Base-by-base conservation (phyloP, 2,888 invertebrate species). In the Hirtodrosophila duncani region DNA sequence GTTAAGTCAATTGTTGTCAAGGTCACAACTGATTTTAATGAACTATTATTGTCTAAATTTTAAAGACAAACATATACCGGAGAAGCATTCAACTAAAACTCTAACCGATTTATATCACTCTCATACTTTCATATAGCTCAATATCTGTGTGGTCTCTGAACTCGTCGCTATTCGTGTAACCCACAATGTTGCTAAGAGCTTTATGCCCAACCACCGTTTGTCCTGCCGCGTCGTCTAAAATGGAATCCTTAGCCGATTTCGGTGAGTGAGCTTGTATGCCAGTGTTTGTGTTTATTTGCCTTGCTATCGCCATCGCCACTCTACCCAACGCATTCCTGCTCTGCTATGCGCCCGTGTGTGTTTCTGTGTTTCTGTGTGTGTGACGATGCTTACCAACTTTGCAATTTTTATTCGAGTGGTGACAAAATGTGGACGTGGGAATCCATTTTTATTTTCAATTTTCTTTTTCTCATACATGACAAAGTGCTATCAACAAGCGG, bases 371-470 rank as follows among this genome's bases (percentile, higher is more conserved):
- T 23, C 24, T 14, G 27, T 10, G 33, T 24, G 20, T 44, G 33
- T 56, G 42, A 36, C 27, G 62, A 39, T 42, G 37, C 52, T 37
- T 34, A 30, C 75, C 64, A 60, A 67, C 64, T 70, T 70, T 53
- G 62, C 75, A 64, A 67, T 79, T 79, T n/a, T 70, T 58, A 67
- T 58, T 58, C 36, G 49, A 52, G 43, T 39, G 37, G 50, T 33
- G 56, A 43, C 46, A 41, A 57, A 60, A 62, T 46, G 52, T 30
- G 46, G 21, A 45, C 30, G 38, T 21, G 45, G 17, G 29, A 63
- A 59, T 39, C 55, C 56, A 79, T 79, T 74, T 74, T 71, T 79
- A 67, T 74, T 75, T 79, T 71, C 80, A 67, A 74, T 74, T 75
- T 79, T 61, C 80, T 53, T 58, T 65, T 60, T 63, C 72, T 68